Percentiles rank a stretch among this genome's conserved stretches.
phyloP scores from a whole-genome alignment of 2,113 vertebrate species.

The Crotalus viridis region DNA sequence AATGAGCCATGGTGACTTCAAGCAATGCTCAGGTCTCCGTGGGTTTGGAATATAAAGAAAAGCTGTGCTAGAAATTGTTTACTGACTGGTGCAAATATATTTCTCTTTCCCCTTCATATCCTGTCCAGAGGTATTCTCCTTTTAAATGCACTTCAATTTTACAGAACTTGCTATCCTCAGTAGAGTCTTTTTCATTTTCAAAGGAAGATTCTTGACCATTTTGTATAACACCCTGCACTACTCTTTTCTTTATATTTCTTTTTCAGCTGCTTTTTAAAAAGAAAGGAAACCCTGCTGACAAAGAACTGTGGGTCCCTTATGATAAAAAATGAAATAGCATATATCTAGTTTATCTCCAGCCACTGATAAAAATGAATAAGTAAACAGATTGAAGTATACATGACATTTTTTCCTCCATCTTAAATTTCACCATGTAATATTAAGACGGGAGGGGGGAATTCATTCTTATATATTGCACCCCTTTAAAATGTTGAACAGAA shows the following conservation, averaged over 20 bases:
- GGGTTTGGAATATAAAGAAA: not conserved
- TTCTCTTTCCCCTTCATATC: not conserved
- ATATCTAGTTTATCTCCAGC: not conserved
- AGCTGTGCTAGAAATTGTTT: not conserved
- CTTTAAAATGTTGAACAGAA: not conserved
- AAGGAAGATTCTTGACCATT: not conserved
- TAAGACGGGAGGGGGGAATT: not conserved
- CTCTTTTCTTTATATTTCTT: not conserved
- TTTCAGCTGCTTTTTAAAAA: conserved; percentile 12
- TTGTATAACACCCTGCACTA: not conserved
- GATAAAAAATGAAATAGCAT: conserved; percentile 9
- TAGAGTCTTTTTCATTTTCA: conserved; percentile 10
- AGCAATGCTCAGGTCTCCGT: not conserved
- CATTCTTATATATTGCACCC: not conserved
- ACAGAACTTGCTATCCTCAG: not conserved
- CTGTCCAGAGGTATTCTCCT: not conserved
- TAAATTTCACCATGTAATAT: not conserved
- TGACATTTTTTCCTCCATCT: not conserved
- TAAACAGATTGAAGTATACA: not conserved
- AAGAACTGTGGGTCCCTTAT: not conserved
- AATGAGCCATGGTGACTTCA: not conserved
- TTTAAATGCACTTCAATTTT: not conserved
- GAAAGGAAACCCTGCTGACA: not conserved
- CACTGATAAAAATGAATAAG: conserved; percentile 13
- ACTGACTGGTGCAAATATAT: not conserved